Base-by-base conservation (phyloP, 1,140 invertebrate species). In the Drosophila tsacasi region DNA sequence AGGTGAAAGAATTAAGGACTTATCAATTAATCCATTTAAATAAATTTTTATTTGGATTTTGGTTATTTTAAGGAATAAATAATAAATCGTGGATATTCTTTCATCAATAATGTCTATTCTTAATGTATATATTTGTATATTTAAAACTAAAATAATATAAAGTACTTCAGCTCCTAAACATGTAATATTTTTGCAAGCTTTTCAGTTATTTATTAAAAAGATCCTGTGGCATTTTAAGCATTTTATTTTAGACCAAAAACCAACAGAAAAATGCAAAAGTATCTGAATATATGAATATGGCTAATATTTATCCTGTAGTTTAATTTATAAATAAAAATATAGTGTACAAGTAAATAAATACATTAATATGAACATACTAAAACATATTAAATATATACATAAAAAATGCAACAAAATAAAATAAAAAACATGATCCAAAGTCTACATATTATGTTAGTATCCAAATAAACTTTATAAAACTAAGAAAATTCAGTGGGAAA, bases 1-100 rank as follows among this genome's bases (percentile, higher is more conserved):
- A 19, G 12, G n/a, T n/a, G 1, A 2, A 2, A 0, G 3, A 9
- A 5, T n/a, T 17, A 23, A 13, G 5, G 13, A 19, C 10, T 4
- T 19, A 32, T 32, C 3, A 54, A 1, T 15, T 37, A 8, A 19
- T 13, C 1, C 3, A 54, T 6, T 50, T 5, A 1, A 8, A 15
- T 8, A 7, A 5, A 3, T 1, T 23, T 15, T 23, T 6, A 19
- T 32, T 19, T 8, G 6, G 2, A 3, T 12, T 13, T n/a, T 6
- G 10, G 13, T 30, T 12, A n/a, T 30, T 6, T 4, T 30, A 10
- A 49, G 10, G 10, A 9, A 25, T 23, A 2, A 40, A 8, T 8
- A 23, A 1, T 17, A 25, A 25, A 17, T 17, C 12, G 3, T 25
- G 3, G 0, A 49, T 17, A 15, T 17, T 17, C 1, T 21, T 13